Conservation (phyloP, 2,797 vertebrate species). For the Prunella strophiata region DNA sequence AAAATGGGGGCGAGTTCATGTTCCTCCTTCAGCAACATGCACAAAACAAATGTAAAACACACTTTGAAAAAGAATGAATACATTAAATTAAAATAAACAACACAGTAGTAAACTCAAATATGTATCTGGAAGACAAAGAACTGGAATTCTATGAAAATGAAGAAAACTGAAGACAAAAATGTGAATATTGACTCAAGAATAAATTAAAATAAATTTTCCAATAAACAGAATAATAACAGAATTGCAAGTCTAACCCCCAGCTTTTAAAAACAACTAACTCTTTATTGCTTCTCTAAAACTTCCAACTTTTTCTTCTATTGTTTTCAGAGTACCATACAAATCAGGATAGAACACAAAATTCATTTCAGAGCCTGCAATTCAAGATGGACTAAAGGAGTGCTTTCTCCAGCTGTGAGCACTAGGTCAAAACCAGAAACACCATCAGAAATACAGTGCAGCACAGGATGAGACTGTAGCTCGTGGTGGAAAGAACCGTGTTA, state of each 20-base stretch:
- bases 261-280: neutral
- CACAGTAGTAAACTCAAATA: neutral
- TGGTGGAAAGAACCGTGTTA: neutral
- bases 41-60: constrained; percentile 47
- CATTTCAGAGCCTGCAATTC: neutral
- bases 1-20: neutral
- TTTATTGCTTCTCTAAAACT: neutral
- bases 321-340: neutral
- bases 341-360: neutral
- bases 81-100: neutral
- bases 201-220: constrained; percentile 33
- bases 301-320: neutral
- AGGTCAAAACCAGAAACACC: neutral
- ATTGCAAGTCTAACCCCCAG: constrained; percentile 7
- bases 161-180: constrained; percentile 19
- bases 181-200: constrained; percentile 6
- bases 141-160: constrained; percentile 15
- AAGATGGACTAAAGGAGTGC: neutral
- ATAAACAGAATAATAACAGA: neutral
- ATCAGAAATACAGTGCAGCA: neutral
- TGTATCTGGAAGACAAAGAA: constrained; percentile 31
- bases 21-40: neutral
- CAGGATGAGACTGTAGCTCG: neutral
- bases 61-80: constrained; percentile 10
- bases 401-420: neutral